phyloP scores from a whole-genome alignment of 2,888 invertebrate genomes.

The Drosophila testacea region DNA sequence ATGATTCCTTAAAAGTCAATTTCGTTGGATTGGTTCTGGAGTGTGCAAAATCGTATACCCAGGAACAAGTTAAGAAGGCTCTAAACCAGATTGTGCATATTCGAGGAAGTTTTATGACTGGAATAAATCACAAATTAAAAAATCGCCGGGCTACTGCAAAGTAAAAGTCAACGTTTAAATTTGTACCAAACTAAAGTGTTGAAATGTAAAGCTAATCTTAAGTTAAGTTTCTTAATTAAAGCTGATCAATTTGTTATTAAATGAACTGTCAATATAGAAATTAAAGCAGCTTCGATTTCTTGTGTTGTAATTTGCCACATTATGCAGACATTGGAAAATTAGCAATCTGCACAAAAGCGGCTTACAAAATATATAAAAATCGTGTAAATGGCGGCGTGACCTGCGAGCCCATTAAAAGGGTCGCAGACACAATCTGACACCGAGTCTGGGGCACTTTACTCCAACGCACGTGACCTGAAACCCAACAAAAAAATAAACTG shows the following conservation, averaged over 20 bases:
- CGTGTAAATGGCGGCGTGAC: conserved; percentile 70
- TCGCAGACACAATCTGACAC: conserved; percentile 52
- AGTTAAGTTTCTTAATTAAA: no score
- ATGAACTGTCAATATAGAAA: conserved; percentile 5
- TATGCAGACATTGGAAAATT: conserved; percentile 57
- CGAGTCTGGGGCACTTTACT: conserved; percentile 54
- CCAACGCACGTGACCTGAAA: conserved; percentile 71
- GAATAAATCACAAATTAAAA: background rate
- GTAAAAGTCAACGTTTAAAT: no score
- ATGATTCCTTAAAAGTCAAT: no score
- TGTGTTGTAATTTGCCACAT: conserved; percentile 1
- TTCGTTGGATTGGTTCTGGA: background rate
- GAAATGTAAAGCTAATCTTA: no score
- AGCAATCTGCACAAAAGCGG: conserved; percentile 48
- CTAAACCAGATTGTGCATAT: background rate
- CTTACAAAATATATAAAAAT: conserved; percentile 52
- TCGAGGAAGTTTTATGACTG: background rate
- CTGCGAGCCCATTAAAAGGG: conserved; percentile 74
- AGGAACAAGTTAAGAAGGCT: background rate
- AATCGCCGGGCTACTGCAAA: no score
- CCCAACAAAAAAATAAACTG: conserved; percentile 30
- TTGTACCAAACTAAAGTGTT: no score
- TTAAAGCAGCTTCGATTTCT: background rate
- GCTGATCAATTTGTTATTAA: no score
- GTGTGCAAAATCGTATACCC: background rate